These are phyloP conservation scores for Acrobasis suavella DNA, from an alignment of 2,888 invertebrate species.

Conservation along the genomic window DNA sequence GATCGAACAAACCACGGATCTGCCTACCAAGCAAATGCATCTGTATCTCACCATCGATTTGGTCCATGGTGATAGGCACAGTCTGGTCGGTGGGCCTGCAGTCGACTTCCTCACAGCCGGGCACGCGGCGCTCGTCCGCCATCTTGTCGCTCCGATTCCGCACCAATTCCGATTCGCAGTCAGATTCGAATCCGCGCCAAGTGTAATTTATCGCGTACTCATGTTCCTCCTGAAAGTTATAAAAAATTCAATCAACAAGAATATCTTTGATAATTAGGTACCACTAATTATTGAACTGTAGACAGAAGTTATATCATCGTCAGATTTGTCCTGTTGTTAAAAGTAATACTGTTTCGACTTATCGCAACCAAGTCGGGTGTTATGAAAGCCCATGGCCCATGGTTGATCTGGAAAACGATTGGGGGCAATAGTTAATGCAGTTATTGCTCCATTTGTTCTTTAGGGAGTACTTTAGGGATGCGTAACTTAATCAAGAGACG, in stretches of 20 bases:
- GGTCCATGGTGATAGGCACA: constrained; percentile 60
- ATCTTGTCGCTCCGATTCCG: constrained; percentile 51
- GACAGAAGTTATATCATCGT: too few relatives aligned
- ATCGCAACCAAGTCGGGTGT: too few relatives aligned
- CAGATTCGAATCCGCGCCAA: constrained; percentile 83
- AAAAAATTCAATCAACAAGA: not conserved
- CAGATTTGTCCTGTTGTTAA: too few relatives aligned
- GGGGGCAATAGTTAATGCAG: not conserved
- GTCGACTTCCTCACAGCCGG: constrained; percentile 48
- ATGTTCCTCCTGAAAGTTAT: constrained; percentile 65
- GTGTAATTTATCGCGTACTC: constrained; percentile 71
- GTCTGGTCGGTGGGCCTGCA: constrained; percentile 61
- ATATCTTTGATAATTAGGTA: not conserved
- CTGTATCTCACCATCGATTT: constrained; percentile 59
- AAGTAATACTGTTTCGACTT: too few relatives aligned
- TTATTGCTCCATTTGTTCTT: not conserved
- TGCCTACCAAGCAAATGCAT: not conserved
- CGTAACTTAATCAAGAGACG: not conserved
- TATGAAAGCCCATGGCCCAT: too few relatives aligned
- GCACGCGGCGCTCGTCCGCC: constrained; percentile 68
- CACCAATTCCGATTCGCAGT: constrained; percentile 79
- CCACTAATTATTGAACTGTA: not conserved
- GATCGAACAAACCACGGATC: not conserved
- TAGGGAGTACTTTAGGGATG: not conserved
- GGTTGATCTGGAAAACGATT: too few relatives aligned